A percentile compares a stretch with the other conserved stretches of the same genome.
Evolutionary conservation across 2,113 vertebrate species (phyloP).

Genomic region (Equus przewalskii): DNA sequence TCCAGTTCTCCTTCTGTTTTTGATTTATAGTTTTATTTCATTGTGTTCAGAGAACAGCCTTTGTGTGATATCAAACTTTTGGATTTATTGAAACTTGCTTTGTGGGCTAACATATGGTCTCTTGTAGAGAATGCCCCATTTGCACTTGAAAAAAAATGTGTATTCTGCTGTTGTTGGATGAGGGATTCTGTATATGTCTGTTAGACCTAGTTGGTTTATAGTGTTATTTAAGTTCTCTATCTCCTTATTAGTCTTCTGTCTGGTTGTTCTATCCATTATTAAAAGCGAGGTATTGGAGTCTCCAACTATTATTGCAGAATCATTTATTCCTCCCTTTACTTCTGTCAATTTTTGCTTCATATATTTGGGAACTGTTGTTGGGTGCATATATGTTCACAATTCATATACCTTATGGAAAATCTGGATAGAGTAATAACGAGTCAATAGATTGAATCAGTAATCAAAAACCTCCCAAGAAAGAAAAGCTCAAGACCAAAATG

Average conservation of each 20-base stretch:
- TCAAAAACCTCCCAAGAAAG: not conserved
- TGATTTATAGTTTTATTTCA: not conserved
- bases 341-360: not conserved
- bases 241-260: not conserved
- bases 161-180: not conserved
- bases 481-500: not conserved
- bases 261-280: not conserved
- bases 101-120: not conserved
- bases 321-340: not conserved
- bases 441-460: not conserved
- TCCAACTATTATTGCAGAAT: not conserved
- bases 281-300: not conserved
- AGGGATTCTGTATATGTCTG: not conserved
- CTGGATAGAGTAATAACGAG: not conserved
- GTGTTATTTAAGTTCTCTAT: not conserved
- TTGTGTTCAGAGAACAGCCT: not conserved
- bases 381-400: not conserved
- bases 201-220: not conserved
- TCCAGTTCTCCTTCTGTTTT: not conserved
- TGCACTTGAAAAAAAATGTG: not conserved
- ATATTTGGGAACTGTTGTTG: not conserved
- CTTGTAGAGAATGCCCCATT: not conserved
- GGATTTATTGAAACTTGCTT: not conserved
- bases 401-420: not conserved
- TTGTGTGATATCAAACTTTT: not conserved